A percentile compares a stretch with the other conserved stretches of the same genome.
These are phyloP conservation scores for Plumapathes pennacea DNA, from an alignment of 92 coral and sea anemone genomes.

Conservation along the genomic window DNA sequence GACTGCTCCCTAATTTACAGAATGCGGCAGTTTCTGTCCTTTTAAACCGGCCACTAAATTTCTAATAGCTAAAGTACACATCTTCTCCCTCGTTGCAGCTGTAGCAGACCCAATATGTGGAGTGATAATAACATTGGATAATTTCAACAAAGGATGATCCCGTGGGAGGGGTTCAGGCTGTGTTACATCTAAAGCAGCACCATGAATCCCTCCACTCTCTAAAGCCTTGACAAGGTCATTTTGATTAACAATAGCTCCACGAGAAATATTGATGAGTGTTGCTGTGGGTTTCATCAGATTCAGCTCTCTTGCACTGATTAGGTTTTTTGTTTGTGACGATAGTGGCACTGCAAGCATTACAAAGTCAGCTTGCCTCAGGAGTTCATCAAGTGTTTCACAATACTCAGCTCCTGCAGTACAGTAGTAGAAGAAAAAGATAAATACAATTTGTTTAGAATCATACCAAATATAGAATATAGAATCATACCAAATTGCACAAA, in stretches of 20 bases:
- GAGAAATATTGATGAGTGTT: constrained; percentile 68
- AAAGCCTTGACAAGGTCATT: constrained; percentile 69
- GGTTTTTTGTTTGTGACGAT: constrained; percentile 56
- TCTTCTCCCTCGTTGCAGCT: constrained; percentile 40
- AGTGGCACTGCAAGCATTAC: constrained; percentile 63
- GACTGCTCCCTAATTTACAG: no score
- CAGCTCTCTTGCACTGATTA: constrained; percentile 62
- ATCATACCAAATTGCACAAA: no score
- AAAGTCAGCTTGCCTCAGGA: constrained; percentile 72
- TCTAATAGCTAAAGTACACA: constrained; percentile 46
- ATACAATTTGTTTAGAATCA: no score
- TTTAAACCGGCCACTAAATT: constrained; percentile 61
- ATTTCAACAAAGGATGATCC: constrained; percentile 67
- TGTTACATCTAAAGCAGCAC: constrained; percentile 74
- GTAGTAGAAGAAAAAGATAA: not conserved
- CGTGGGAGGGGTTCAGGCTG: constrained; percentile 80
- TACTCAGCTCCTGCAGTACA: constrained; percentile 48
- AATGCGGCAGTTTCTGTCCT: constrained; percentile 50
- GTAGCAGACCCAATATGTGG: constrained; percentile 77
- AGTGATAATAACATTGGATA: constrained; percentile 56
- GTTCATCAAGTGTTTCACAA: constrained; percentile 49
- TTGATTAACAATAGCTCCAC: constrained; percentile 74
- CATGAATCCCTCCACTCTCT: constrained; percentile 60
- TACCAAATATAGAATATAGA: no score
- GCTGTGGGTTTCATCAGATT: constrained; percentile 72